Base-by-base conservation (phyloP, 2,888 invertebrate species). In the Macaria liturata region DNA sequence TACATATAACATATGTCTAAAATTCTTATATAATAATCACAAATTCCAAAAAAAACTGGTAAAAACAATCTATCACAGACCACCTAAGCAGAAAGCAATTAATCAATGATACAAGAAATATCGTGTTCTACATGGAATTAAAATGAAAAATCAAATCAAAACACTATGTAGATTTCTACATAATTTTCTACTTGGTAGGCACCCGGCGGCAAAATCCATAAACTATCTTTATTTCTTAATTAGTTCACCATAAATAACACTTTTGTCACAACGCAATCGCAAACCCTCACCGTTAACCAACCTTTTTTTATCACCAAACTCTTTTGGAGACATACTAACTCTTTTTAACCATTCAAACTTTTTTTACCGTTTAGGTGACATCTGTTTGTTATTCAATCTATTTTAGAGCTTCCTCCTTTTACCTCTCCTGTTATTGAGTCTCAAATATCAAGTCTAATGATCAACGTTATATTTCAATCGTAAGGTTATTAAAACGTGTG, bases 381-480 rank as follows among this genome's bases (percentile, higher is more conserved):
- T 84, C 76, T 91, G 90, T 87, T 86, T 86, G 85, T 87, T 88
- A 80, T 88, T 81, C 72, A 57, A 53, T 82, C 88, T 91, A 91
- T 91, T 90, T 86, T 57, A 43, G 83, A 75, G 75, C 74, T 78
- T 84, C 86, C 82, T 81, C 80, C 72, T 71, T 68, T 75, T 77
- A 75, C 74, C 79, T 54, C 47, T 4, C 48, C 44, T 50, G 54
- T 50, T 53, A 84, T 84, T 85, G 84, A 84, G 73, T 69, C 78
- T 83, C 88, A 88, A 90, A 89, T 90, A 88, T 80, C 72, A 61
- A 67, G 80, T 80, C 80, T 84, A 86, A 88, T 81, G 81, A 78
- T 74, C 71, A 62, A 67, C 71, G 78, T 77, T 74, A 75, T 85
- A 85, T 83, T 80, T 86, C 84, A 83, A 81, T 86, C 77, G 72